Evolutionary conservation across 2,888 invertebrate species (phyloP), one percentile per base, ranked within the genome.

Genomic region (Hemicrepidius hirtus): DNA sequence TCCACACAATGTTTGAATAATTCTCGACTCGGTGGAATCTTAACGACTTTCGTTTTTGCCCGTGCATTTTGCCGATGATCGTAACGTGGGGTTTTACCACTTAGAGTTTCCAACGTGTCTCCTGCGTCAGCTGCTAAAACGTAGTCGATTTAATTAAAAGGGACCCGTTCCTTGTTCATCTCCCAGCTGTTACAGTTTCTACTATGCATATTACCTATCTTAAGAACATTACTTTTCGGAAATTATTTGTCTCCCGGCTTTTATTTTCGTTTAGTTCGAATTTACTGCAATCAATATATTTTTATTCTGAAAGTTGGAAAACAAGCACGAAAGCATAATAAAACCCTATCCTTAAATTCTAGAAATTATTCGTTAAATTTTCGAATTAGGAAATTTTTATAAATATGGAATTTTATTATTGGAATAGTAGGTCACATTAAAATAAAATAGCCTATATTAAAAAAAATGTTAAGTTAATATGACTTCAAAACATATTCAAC

Each of bases 71-170:
- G 57, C 44, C 46, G 64, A 70, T 35, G 44, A 68, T 68, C 60
- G 59, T 68, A 68, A 44, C 69, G 41, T 60, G 41, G 32, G 49
- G 37, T 69, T 69, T 68, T 62, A 68, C 68, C 40, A 53, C 69
- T 69, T 63, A 69, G 49, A 72, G 57, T 68, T 72, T 65, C 59
- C 21, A 64, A 68, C 68, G 73, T 73, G 73, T 73, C 66, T 69
- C 50, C 13, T 62, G 69, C 69, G 69, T 50, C 73, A 69, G 73
- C 69, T 73, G 73, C 49, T 62, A 46, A 59, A 64, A 62, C 68
- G 68, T 65, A 71, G 20, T n/a, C 73, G 28, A 49, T 69, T 69
- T 73, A 73, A 73, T 73, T 73, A 73, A 73, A 69, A 73, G 73
- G 73, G 69, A 69, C 35, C 67, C 65, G 64, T 41, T 57, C 35